Evolutionary conservation across 2,797 vertebrate species (phyloP), one percentile per base, ranked within the genome.

Genomic region (Parambassis ranga): DNA sequence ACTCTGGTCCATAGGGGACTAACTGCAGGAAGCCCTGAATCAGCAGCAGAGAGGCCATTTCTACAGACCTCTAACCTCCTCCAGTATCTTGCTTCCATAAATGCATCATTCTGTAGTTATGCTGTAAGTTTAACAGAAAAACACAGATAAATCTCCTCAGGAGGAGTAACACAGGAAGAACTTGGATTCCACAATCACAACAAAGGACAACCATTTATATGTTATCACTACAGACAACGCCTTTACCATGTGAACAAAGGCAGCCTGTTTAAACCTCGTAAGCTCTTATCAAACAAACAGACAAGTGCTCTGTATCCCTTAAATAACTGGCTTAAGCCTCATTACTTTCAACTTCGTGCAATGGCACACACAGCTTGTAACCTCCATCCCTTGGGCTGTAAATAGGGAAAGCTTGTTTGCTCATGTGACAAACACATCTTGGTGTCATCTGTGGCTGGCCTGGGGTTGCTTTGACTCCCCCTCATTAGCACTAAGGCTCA

Each of bases 371-470:
- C 32, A 37, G 63, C 65, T 39, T 65, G 70, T 75, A 81, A 75
- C 52, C 73, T 76, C 14, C 27, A 15, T 42, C 48, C 41, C 56
- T 46, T 5, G 33, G 51, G 70, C 56, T 62, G 72, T 78, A 80
- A 85, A 84, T 32, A 66, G 36, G 39, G 44, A 56, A 39, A 35
- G 59, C 50, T 68, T 75, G 73, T 85, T 75, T 82, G 75, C 65
- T 66, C 65, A 57, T 84, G 59, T 71, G 75, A 85, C 82, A 82
- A 88, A 89, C 83, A 82, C 80, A 81, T 59, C 77, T 6, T 69
- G 77, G 75, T 83, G 75, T 88, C 85, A 84, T 86, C 81, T 75
- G 68, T 27, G 44, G 55, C 60, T 43, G 51, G 60, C 61, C 69
- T 18, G 22, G 30, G 75, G 75, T 56, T 36, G 53, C 63, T 60